phyloP scores from a whole-genome alignment of 2,797 vertebrate species.

The Lagorchestes hirsutus region DNA sequence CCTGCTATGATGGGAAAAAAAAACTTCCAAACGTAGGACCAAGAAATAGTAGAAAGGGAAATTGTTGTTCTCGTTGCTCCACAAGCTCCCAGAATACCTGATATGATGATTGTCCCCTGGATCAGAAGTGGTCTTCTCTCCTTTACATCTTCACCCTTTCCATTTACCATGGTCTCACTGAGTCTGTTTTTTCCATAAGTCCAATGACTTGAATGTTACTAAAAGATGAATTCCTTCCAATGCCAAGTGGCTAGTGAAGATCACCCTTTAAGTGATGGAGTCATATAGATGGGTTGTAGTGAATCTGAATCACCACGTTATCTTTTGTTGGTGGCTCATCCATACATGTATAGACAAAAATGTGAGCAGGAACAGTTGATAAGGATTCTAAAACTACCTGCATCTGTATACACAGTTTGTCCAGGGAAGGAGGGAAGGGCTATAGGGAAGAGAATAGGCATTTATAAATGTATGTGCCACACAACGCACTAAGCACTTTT shows the following conservation, averaged over 20 bases:
- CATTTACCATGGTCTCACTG: neutral
- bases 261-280: neutral
- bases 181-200: neutral
- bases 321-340: neutral
- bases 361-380: neutral
- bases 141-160: neutral
- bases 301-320: neutral
- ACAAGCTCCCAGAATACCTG: neutral
- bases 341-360: neutral
- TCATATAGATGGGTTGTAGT: neutral
- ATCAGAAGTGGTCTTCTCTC: neutral
- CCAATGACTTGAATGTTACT: neutral
- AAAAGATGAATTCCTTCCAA: neutral
- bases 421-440: no score
- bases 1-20: neutral
- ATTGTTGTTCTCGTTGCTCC: neutral
- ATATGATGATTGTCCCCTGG: neutral
- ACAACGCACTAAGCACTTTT: no score
- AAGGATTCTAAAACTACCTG: no score
- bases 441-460: no score
- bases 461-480: no score
- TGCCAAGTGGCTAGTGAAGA: neutral
- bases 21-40: neutral
- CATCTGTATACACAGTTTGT: no score
- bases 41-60: neutral